Base-by-base conservation (phyloP, 1,140 invertebrate species). In the Drosophila funebris region DNA sequence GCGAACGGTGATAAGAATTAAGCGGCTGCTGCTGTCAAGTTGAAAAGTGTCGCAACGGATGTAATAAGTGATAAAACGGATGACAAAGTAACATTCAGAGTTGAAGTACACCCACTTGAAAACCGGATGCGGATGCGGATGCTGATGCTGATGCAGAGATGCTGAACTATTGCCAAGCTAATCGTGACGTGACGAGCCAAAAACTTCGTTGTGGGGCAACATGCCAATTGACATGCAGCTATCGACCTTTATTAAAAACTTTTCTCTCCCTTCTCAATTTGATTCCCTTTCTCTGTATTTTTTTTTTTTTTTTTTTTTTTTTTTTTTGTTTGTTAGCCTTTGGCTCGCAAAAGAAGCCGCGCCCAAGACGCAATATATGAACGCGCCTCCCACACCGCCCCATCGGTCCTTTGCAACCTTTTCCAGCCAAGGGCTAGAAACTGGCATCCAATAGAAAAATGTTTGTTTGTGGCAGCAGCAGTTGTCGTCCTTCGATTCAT, bases 161-260 rank as follows among this genome's bases (percentile, higher is more conserved):
- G n/a, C 24, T n/a, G 62, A 87, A 88, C 82, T 85, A 85, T 87
- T 85, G 82, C 70, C 82, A 78, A 77, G 82, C 77, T 85, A 87
- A 87, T 88, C 83, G 75, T 68, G 70, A 73, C 63, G 64, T 74
- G 62, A 73, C 44, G 68, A 57, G 43, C 56, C 41, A 64, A 66
- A 82, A 66, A 54, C 14, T 14, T 41, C 43, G 22, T 16, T n/a
- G 11, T 13, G 33, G 29, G 52, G 46, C 62, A 70, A 67, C 67
- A 78, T 74, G 66, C 83, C 74, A 88, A 87, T 87, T 87, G 83
- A 88, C 83, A 87, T 87, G 83, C 83, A 87, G 83, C 83, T 83
- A 87, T 88, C 83, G 84, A 88, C 83, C 83, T 87, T 87, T 87
- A 87, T 87, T 87, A 88, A 87, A 87, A 87, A 87, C 54, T 87